phyloP scores from a whole-genome alignment of 2,888 invertebrate species.

The Empis stercorea region DNA sequence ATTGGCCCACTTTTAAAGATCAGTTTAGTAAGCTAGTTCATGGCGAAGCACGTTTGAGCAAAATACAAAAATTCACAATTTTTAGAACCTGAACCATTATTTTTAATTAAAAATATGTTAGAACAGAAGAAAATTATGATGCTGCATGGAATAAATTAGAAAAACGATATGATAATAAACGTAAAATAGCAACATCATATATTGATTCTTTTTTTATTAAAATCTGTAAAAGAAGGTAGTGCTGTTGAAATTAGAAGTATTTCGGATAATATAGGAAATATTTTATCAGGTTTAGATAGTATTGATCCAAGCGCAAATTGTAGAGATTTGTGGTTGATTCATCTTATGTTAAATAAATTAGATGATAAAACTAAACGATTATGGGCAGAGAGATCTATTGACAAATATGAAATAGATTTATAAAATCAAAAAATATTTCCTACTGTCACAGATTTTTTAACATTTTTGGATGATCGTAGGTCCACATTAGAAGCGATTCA shows the following conservation, averaged over 20 bases:
- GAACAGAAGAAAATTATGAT: neutral
- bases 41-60: neutral
- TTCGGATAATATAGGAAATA: neutral
- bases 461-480: neutral
- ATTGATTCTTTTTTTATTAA: neutral
- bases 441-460: neutral
- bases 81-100: neutral
- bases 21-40: neutral
- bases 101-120: neutral
- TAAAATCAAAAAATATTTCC: neutral
- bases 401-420: neutral
- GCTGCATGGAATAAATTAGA: neutral
- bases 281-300: neutral
- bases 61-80: neutral
- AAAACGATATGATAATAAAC: neutral
- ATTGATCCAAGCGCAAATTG: neutral
- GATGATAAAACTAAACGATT: neutral
- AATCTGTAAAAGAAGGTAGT: neutral
- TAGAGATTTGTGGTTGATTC: neutral
- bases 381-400: neutral
- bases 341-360: neutral
- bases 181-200: neutral
- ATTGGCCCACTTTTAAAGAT: slow-evolving; percentile 3
- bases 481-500: no score
- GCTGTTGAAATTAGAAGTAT: neutral